These are phyloP conservation scores for Anthopleura xanthogrammica DNA, from an alignment of 92 coral and sea anemone genomes.

Conservation along the genomic window DNA sequence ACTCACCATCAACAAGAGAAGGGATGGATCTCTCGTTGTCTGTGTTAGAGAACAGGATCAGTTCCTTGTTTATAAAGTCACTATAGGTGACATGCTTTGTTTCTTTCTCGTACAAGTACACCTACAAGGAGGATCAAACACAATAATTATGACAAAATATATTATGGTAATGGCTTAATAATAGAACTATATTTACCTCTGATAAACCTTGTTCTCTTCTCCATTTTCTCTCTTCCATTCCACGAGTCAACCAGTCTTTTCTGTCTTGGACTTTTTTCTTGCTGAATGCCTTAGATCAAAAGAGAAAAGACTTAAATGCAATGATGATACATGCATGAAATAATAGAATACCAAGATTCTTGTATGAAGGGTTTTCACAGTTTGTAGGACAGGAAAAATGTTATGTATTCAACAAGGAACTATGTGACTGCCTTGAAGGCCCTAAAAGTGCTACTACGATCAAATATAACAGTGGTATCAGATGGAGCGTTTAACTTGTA, in stretches of 20 bases:
- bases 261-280: slow-evolving; percentile 88
- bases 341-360: background rate
- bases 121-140: slow-evolving; percentile 37
- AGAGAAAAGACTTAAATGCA: background rate
- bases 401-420: too few species aligned
- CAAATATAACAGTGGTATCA: too few species aligned
- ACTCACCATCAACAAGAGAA: slow-evolving; percentile 90
- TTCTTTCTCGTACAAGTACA: slow-evolving; percentile 91
- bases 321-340: background rate
- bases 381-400: too few species aligned
- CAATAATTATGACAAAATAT: too few species aligned
- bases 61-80: slow-evolving; percentile 93
- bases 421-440: too few species aligned
- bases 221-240: slow-evolving; percentile 91
- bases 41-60: slow-evolving; percentile 89
- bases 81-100: slow-evolving; percentile 83
- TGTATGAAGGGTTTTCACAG: background rate
- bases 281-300: slow-evolving; percentile 81
- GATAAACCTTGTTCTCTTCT: slow-evolving; percentile 86
- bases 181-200: slow-evolving; percentile 54
- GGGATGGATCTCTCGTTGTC: slow-evolving; percentile 98
- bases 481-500: too few species aligned
- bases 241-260: slow-evolving; percentile 89
- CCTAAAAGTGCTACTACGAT: too few species aligned
- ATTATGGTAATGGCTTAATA: too few species aligned